Evolutionary conservation across 2,888 invertebrate species (phyloP).

Genomic region (Caenorhabditis becei): DNA sequence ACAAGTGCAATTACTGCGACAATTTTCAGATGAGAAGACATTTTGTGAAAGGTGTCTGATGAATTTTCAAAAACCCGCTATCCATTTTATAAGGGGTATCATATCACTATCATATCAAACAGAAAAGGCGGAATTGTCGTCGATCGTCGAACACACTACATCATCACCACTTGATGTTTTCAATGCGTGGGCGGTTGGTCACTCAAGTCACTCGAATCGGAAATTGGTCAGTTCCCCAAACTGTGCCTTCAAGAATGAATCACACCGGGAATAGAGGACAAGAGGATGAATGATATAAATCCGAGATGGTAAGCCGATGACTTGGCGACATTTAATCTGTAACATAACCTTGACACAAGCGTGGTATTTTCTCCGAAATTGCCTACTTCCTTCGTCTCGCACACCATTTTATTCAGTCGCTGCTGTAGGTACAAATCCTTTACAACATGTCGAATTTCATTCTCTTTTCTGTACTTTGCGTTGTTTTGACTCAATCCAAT

Average conservation of each 20-base stretch:
- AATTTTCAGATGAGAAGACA: conserved; percentile 29
- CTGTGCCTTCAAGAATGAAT: conserved; percentile 27
- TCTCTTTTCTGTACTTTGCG: not conserved
- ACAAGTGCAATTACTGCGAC: conserved; percentile 20
- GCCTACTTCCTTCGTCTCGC: conserved; percentile 18
- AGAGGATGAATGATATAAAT: conserved; percentile 64
- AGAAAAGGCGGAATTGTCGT: conserved; percentile 32
- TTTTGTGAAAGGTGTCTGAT: conserved; percentile 26
- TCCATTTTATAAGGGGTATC: conserved; percentile 37
- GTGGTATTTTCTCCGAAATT: conserved; percentile 50
- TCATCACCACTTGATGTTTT: conserved; percentile 44
- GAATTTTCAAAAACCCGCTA: conserved; percentile 20
- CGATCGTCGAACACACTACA: conserved; percentile 51
- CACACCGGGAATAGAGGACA: conserved; percentile 45
- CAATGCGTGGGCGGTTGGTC: conserved; percentile 45
- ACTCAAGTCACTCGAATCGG: not conserved
- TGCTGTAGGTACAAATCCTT: conserved; percentile 27
- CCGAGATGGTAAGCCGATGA: conserved; percentile 60
- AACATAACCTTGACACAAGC: conserved; percentile 63
- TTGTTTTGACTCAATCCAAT: conserved; percentile 11
- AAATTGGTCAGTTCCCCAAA: conserved; percentile 45
- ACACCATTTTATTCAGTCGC: conserved; percentile 31
- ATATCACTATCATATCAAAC: conserved; percentile 1
- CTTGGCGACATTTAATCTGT: conserved; percentile 59
- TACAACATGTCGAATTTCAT: conserved; percentile 30